Base-by-base conservation (phyloP, 2,888 invertebrate genomes). In the Lumbricus terrestris region DNA sequence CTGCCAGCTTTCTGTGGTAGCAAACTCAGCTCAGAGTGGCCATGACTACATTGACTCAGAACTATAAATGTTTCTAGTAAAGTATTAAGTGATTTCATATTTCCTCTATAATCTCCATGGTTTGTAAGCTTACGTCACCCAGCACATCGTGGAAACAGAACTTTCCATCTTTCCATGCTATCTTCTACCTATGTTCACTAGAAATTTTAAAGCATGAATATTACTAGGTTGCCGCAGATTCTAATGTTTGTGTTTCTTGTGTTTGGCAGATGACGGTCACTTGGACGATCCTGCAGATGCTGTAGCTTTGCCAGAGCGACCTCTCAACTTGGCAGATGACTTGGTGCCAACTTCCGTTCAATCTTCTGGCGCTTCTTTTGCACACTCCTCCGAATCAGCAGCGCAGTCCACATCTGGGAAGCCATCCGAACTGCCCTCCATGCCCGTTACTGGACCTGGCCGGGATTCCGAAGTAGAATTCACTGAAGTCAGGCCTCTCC, bases 241-340 rank as follows among this genome's bases (percentile, higher is more conserved):
- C 69, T 69, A 69, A n/a, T n/a, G 0, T 69, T n/a, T n/a, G 29
- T 69, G 69, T 69, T 69, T 69, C 29, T 69, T 2, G 2, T 13
- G n/a, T 69, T 69, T 69, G 69, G 2, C 11, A 69, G 69, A 69
- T n/a, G 69, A 69, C 4, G 69, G 69, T n/a, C 69, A n/a, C n/a
- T 8, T n/a, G 69, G n/a, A n/a, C n/a, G 69, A 69, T 69, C 29
- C 69, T n/a, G n/a, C n/a, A 11, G 69, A n/a, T 29, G 69, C 69
- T n/a, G 69, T 29, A 1, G 69, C 29, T 69, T 69, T 69, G 69
- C 69, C 29, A n/a, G 69, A 69, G 29, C 69, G 69, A 69, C n/a
- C 69, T 69, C 69, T 69, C 69, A 69, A n/a, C n/a, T n/a, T 69
- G 69, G 69, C 69, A 69, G 69, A 69, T n/a, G 69, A 69, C 69